phyloP scores from a whole-genome alignment of 2,797 vertebrate genomes.

The Phoeniculus purpureus region DNA sequence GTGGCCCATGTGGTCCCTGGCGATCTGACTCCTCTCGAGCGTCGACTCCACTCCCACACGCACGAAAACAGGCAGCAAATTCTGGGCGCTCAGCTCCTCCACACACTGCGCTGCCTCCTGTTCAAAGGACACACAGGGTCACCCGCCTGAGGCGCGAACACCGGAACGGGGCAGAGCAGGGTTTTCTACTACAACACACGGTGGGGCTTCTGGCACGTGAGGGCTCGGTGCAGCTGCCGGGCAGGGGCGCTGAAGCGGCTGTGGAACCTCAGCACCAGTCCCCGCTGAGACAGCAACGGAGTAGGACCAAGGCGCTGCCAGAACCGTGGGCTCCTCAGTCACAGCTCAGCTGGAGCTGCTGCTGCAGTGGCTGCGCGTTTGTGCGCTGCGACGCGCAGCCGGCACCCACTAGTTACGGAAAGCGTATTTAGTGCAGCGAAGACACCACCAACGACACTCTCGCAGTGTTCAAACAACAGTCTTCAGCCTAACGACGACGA shows the following conservation, averaged over 20 bases:
- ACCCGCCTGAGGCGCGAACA: neutral
- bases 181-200: rapidly evolving
- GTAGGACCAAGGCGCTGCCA: neutral
- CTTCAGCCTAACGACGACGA: too few relatives aligned
- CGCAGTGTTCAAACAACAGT: too few relatives aligned
- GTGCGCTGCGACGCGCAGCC: too few relatives aligned
- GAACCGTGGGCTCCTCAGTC: too few relatives aligned
- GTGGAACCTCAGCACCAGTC: neutral
- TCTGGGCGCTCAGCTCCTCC: slow-evolving; percentile 86
- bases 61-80: slow-evolving; percentile 88
- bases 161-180: rapidly evolving
- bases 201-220: neutral
- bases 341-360: too few relatives aligned
- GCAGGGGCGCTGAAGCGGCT: neutral
- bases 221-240: neutral
- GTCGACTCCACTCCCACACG: slow-evolving; percentile 93
- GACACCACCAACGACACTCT: too few relatives aligned
- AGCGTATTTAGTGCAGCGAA: too few relatives aligned
- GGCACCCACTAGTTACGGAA: too few relatives aligned
- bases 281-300: neutral
- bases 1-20: slow-evolving; percentile 95
- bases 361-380: too few relatives aligned
- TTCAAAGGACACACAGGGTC: neutral
- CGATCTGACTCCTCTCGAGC: slow-evolving; percentile 94
- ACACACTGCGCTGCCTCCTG: slow-evolving; percentile 97